Evolutionary conservation across 1,140 invertebrate species (phyloP).

Genomic region (Drusus annulatus): DNA sequence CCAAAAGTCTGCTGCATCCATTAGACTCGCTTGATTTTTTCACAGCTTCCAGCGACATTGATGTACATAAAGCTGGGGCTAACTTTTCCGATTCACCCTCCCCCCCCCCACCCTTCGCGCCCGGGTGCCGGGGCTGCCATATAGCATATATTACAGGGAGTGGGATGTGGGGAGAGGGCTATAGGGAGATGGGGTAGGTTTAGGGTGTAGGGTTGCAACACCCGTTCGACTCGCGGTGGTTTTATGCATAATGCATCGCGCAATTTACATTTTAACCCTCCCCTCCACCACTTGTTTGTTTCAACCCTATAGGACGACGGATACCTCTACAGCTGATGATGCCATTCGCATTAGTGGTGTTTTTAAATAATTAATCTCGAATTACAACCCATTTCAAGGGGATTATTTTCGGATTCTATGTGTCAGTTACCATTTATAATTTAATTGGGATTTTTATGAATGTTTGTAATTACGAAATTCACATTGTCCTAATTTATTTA

Average conservation of each 20-base stretch:
- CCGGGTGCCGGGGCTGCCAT: constrained; percentile 2
- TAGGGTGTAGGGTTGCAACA: background rate
- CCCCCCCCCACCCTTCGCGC: background rate
- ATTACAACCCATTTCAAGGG: constrained; percentile 4
- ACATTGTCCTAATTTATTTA: no score
- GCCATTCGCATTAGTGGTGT: constrained; percentile 51
- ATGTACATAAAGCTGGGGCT: constrained; percentile 8
- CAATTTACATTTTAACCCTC: constrained; percentile 59
- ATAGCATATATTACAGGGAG: no score
- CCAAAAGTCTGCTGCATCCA: no score
- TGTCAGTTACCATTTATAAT: no score
- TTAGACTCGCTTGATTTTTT: background rate
- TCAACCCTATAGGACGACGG: constrained; percentile 6
- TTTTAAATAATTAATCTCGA: constrained; percentile 43
- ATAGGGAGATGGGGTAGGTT: no score
- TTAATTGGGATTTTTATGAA: no score
- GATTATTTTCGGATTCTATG: no score
- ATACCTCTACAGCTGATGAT: constrained; percentile 51
- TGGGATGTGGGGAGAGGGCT: no score
- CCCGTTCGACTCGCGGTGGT: constrained; percentile 45
- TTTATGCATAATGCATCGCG: constrained; percentile 60
- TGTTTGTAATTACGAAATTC: no score
- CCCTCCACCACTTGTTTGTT: background rate
- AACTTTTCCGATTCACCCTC: constrained; percentile 20
- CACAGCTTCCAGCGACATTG: constrained; percentile 15